phyloP scores from a whole-genome alignment of 2,888 invertebrate species.

The Xiphydria camelus region DNA sequence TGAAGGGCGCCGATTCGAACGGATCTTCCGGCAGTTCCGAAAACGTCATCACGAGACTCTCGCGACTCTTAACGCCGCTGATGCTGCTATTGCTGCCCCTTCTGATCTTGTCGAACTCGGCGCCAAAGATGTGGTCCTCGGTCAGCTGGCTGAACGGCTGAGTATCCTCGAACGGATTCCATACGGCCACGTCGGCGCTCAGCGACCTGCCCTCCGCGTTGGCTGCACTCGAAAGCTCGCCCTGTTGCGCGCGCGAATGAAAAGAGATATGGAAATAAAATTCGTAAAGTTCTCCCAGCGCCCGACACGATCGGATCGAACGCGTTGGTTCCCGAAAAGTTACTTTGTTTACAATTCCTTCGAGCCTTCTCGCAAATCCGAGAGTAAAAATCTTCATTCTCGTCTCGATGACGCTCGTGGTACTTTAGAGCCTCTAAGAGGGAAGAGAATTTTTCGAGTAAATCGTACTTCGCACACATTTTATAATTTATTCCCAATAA shows the following conservation, averaged over 20 bases:
- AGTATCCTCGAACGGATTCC: slow-evolving; percentile 84
- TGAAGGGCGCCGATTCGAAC: slow-evolving; percentile 82
- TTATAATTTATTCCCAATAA: too few relatives aligned
- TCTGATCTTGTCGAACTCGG: slow-evolving; percentile 80
- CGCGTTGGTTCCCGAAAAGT: too few relatives aligned
- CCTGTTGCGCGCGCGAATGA: slow-evolving; percentile 45
- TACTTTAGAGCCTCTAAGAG: too few relatives aligned
- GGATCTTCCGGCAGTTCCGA: slow-evolving; percentile 69
- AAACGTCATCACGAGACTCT: slow-evolving; percentile 70
- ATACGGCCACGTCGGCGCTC: slow-evolving; percentile 68
- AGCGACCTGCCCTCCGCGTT: slow-evolving; percentile 54
- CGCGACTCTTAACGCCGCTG: slow-evolving; percentile 71
- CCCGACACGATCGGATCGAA: too few relatives aligned
- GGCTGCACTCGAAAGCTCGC: slow-evolving; percentile 54
- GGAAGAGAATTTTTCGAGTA: too few relatives aligned
- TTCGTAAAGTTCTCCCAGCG: too few relatives aligned
- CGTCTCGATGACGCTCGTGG: too few relatives aligned
- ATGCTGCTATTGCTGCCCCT: slow-evolving; percentile 78
- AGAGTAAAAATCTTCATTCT: too few relatives aligned
- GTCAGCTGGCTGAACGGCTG: slow-evolving; percentile 73
- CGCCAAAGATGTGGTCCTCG: slow-evolving; percentile 81
- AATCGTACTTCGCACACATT: too few relatives aligned
- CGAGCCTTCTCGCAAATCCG: too few relatives aligned
- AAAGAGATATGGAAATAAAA: too few relatives aligned
- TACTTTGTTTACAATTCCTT: too few relatives aligned